Evolutionary conservation across 2,113 vertebrate species (phyloP), one percentile per base, ranked within the genome.

Genomic region (Protobothrops flavoviridis): DNA sequence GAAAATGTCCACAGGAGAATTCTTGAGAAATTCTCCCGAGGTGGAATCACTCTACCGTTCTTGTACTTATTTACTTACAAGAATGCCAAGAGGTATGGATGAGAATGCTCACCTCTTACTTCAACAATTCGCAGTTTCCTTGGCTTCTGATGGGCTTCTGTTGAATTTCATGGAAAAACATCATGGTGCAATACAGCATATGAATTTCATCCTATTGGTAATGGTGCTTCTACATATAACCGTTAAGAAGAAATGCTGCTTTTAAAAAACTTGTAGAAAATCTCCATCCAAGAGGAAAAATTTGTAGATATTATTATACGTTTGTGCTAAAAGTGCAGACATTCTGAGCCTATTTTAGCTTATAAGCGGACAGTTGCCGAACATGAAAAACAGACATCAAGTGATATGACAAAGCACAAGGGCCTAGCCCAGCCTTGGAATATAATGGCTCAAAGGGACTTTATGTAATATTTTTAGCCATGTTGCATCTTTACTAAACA

Each of bases 401-500:
- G 69, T 81, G 69, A 81, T 20, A 39, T 81, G 69, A 81, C 33
- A 81, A 39, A 39, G 15, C 17, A 3, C 33, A 81, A 39, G 33
- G 15, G 2, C 69, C 33, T 81, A 4, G 7, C 20, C 74, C 21
- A 81, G 33, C 17, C 74, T 43, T 43, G 39, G n/a, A 81, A 81
- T 20, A 87, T 59, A 56, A 12, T 23, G 55, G 26, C 55, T 33
- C 26, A 91, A 91, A 56, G 53, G 29, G 7, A 92, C 17, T 81
- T 81, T 74, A 69, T 45, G 15, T n/a, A 57, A 45, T 48, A 57
- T 93, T 90, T 74, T 90, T 7, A 29, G 48, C 86, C 91, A 56
- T 91, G 48, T 13, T 93, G 3, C 23, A 57, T 94, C 94, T 94
- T 92, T 92, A 91, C 86, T 29, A 90, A 94, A 95, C 91, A 55